A percentile compares a stretch with the other conserved stretches of the same genome.
Evolutionary conservation across 2,888 invertebrate genomes (phyloP).

Genomic region (Tholera decimalis): DNA sequence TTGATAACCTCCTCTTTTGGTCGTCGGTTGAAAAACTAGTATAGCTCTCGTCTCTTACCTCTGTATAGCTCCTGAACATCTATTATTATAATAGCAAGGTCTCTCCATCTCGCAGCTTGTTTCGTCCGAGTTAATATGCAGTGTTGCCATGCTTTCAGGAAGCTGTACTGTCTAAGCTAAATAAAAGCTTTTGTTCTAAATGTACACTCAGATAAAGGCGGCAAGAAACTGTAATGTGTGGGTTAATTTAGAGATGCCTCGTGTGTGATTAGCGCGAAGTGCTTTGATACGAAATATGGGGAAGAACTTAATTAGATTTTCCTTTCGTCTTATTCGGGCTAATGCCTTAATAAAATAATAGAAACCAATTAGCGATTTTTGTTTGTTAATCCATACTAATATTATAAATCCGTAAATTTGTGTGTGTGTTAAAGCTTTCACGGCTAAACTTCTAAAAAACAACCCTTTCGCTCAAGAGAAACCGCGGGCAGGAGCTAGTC

Average conservation of each 20-base stretch:
- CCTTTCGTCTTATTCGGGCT: not conserved
- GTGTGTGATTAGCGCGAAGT: slow-evolving; percentile 27
- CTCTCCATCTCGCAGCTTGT: slow-evolving; percentile 8
- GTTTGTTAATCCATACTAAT: too few relatives aligned
- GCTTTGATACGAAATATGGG: slow-evolving; percentile 16
- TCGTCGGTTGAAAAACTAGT: too few relatives aligned
- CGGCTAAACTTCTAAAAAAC: too few relatives aligned
- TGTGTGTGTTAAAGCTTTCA: too few relatives aligned
- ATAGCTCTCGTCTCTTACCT: too few relatives aligned
- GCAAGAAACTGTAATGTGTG: slow-evolving; percentile 34
- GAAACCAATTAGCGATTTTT: too few relatives aligned
- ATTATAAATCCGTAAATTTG: too few relatives aligned
- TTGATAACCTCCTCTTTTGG: not conserved
- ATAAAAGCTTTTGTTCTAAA: slow-evolving; percentile 53
- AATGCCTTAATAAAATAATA: too few relatives aligned
- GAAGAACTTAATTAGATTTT: not conserved
- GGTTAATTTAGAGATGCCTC: slow-evolving; percentile 23
- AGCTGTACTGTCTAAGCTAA: slow-evolving; percentile 29
- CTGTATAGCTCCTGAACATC: not conserved
- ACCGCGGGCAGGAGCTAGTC: too few relatives aligned
- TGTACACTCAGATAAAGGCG: slow-evolving; percentile 17
- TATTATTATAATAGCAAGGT: not conserved
- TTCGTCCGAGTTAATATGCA: slow-evolving; percentile 48
- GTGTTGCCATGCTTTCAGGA: slow-evolving; percentile 30
- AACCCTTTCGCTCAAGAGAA: too few relatives aligned